Conservation (phyloP, 92 coral and sea anemone genomes). For the Palythoa heliodiscus region DNA sequence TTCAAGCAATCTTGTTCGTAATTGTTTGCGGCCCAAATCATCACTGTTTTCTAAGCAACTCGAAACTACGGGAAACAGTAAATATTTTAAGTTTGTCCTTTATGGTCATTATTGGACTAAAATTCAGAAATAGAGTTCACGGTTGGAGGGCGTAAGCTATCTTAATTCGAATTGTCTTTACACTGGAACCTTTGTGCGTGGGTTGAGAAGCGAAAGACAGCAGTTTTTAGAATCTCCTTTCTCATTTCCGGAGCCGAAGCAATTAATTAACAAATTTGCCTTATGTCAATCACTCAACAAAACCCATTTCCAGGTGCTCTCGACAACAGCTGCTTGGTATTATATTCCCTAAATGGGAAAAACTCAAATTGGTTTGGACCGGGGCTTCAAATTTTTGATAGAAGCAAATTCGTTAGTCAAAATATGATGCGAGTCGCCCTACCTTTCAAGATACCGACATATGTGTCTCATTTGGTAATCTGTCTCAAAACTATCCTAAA, state of each 20-base stretch:
- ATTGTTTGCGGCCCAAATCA: conserved; percentile 74
- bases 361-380: conserved; percentile 57
- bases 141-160: conserved; percentile 24
- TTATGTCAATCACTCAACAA: conserved; percentile 95
- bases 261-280: conserved; percentile 99
- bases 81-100: conserved; percentile 59
- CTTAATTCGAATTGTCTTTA: conserved; percentile 42
- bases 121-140: conserved; percentile 31
- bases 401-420: conserved; percentile 1
- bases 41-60: conserved; percentile 57
- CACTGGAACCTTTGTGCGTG: conserved; percentile 72
- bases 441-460: conserved; percentile 8
- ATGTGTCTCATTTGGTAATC: conserved; percentile 24
- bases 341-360: conserved; percentile 72
- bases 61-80: conserved; percentile 44
- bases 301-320: conserved; percentile 91
- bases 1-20: conserved; percentile 61
- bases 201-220: conserved; percentile 65
- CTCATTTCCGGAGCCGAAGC: conserved; percentile 99
- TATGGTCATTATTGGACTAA: conserved; percentile 35
- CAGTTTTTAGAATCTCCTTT: conserved; percentile 85
- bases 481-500: conserved; percentile 11
- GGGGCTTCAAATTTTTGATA: conserved; percentile 15
- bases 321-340: conserved; percentile 89
- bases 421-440: not conserved